Conservation (phyloP, 2,797 vertebrate species). For the Rousettus madagascariensis region DNA sequence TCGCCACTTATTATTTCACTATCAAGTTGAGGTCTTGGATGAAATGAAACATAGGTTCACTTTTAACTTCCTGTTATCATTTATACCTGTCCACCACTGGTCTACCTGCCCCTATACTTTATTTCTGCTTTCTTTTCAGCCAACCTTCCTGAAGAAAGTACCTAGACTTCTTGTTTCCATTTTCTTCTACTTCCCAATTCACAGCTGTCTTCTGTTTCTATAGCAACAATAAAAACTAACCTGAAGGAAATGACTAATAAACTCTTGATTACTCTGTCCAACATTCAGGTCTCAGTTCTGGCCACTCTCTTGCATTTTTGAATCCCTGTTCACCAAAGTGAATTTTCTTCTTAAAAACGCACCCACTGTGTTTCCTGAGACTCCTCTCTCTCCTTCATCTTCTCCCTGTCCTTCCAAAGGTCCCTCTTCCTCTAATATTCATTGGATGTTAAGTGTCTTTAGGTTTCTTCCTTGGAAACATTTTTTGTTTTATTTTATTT, state of each 20-base stretch:
- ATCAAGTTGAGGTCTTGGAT: neutral
- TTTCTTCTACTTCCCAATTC: neutral
- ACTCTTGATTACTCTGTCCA: neutral
- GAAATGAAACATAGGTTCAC: neutral
- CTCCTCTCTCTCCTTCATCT: neutral
- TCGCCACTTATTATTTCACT: neutral
- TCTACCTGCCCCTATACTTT: neutral
- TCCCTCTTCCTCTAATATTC: neutral
- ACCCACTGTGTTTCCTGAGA: fast-evolving
- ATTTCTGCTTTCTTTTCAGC: neutral
- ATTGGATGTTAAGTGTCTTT: neutral
- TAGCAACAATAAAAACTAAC: neutral
- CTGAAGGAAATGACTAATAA: neutral
- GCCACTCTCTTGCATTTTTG: neutral
- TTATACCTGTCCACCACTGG: neutral
- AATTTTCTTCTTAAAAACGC: neutral
- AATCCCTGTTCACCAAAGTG: neutral
- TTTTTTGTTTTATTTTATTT: too few species aligned
- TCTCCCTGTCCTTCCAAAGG: neutral
- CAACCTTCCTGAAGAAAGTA: neutral
- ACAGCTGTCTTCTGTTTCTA: neutral
- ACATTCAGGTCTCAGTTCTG: neutral
- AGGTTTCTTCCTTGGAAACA: neutral
- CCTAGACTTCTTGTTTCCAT: neutral
- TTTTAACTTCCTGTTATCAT: neutral